Base-by-base conservation (phyloP, 2,113 vertebrate species). In the Cyanoderma ruficeps region DNA sequence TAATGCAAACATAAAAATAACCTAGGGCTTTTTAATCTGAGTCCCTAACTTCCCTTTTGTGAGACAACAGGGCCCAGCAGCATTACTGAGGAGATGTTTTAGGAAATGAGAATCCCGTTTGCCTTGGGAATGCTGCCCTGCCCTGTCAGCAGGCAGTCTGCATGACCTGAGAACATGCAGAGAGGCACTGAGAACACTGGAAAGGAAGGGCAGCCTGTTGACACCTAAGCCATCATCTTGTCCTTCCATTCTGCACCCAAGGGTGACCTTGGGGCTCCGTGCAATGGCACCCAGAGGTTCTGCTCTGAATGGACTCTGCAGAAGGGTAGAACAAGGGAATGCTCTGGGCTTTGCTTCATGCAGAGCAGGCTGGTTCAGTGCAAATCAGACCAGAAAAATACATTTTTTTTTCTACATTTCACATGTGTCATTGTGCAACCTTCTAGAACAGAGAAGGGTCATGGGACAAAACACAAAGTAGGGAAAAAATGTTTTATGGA, bases 161-260 rank as follows among this genome's bases (percentile, higher is more conserved):
- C 7, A 4, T 2, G 6, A 30, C 6, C 50, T n/a, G 37, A 64
- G 55, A 47, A 39, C n/a, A 9, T 0, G 9, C 28, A 13, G 25
- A 46, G 60, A 85, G 60, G 46, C 10, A 37, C 18, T 6, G 31
- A 81, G 42, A 39, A 35, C 30, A 10, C 39, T 16, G 52, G 14
- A 22, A 41, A 57, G 28, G 11, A 82, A 63, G 41, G 55, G 42
- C 59, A 81, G 39, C 33, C 33, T 6, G 2, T 1, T 7, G 16
- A 28, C 60, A 64, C 12, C 55, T 10, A 52, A 65, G 47, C 21
- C 33, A 53, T 30, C 44, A 21, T 3, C n/a, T 25, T 28, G 42
- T 33, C 46, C 56, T 70, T 42, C 47, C 1, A 0, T 25, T 50
- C 39, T 27, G 21, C 44, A 33, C 16, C 41, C 41, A 7, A 49